Percentiles rank a stretch among this genome's conserved stretches.
These are phyloP conservation scores for Chloroclysta siterata DNA, from an alignment of 2,888 invertebrate genomes.

Conservation along the genomic window DNA sequence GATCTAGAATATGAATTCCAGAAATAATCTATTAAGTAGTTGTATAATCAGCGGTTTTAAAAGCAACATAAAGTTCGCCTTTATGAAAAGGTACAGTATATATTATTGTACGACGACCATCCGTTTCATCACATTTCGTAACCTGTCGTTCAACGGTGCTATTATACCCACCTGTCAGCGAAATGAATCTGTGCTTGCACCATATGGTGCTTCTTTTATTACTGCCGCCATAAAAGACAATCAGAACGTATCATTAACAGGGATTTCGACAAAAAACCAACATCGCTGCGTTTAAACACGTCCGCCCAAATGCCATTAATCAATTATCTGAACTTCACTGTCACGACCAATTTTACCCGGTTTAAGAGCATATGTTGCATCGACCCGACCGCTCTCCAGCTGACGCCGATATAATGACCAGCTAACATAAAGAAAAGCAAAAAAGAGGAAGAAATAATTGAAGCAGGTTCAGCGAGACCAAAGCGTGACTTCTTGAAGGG, in stretches of 20 bases:
- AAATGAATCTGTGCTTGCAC: slow-evolving; percentile 68
- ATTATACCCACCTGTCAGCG: slow-evolving; percentile 61
- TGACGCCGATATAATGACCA: slow-evolving; percentile 77
- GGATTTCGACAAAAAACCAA: slow-evolving; percentile 73
- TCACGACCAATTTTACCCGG: slow-evolving; percentile 74
- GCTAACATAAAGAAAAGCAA: slow-evolving; percentile 70
- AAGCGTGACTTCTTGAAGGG: slow-evolving; percentile 79
- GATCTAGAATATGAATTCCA: not conserved
- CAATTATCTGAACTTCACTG: slow-evolving; percentile 78
- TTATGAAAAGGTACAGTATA: slow-evolving; percentile 1
- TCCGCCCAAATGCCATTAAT: slow-evolving; percentile 79
- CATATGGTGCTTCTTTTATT: slow-evolving; percentile 73
- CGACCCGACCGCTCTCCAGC: slow-evolving; percentile 72
- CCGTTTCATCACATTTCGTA: slow-evolving; percentile 24
- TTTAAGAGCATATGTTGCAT: slow-evolving; percentile 75
- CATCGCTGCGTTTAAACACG: slow-evolving; percentile 76
- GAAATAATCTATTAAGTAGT: not conserved
- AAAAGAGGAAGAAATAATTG: slow-evolving; percentile 76
- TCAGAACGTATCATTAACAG: slow-evolving; percentile 81
- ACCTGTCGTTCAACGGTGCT: slow-evolving; percentile 37
- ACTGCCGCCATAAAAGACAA: slow-evolving; percentile 67
- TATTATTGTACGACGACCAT: slow-evolving; percentile 15
- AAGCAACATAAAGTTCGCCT: slow-evolving; percentile 18
- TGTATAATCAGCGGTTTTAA: slow-evolving; percentile 5
- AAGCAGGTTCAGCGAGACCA: slow-evolving; percentile 75